Percentiles rank a stretch among this genome's conserved stretches.
Conservation (phyloP, 2,888 invertebrate species). For the Eilema griseolum region DNA sequence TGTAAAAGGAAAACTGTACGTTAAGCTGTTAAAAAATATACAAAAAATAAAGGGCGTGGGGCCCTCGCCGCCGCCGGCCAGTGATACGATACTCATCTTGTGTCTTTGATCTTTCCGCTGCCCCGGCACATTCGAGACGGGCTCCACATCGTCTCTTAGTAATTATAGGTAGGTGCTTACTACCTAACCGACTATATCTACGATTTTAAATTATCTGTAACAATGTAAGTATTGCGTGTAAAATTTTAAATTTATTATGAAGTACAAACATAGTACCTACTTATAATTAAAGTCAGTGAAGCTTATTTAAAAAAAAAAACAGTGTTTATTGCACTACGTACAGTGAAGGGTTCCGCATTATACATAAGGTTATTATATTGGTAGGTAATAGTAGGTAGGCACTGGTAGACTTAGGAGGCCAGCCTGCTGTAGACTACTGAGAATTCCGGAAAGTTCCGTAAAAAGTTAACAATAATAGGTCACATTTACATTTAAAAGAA, state of each 20-base stretch:
- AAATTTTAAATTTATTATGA: background rate
- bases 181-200: background rate
- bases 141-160: constrained; percentile 62
- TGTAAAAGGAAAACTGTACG: constrained; percentile 62
- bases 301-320: too few species aligned
- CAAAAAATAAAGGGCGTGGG: constrained; percentile 71
- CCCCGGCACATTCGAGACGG: constrained; percentile 43
- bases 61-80: constrained; percentile 61
- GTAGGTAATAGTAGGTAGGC: too few species aligned
- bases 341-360: too few species aligned
- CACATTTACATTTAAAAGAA: too few species aligned
- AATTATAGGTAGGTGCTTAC: constrained; percentile 12
- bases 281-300: background rate
- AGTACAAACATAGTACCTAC: too few species aligned
- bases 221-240: background rate
- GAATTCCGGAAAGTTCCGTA: too few species aligned
- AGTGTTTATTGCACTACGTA: too few species aligned
- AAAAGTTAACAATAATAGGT: too few species aligned
- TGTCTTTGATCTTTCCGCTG: constrained; percentile 76
- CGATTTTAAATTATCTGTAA: constrained; percentile 10
- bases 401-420: too few species aligned
- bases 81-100: constrained; percentile 78
- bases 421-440: too few species aligned
- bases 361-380: too few species aligned
- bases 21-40: constrained; percentile 75